Evolutionary conservation across 1,140 invertebrate species (phyloP).

Genomic region (Telenomus remus): DNA sequence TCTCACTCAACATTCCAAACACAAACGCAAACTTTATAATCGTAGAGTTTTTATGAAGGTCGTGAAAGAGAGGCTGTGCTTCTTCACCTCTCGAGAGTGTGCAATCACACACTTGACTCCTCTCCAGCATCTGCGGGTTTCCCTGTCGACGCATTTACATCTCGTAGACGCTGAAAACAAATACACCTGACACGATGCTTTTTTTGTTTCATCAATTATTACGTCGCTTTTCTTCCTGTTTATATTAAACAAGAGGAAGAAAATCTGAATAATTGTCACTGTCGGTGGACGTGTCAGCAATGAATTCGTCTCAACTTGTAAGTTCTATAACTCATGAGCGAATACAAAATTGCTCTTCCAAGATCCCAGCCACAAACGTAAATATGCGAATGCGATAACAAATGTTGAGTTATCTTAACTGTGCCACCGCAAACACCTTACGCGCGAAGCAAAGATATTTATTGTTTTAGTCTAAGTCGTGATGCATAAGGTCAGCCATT

Average conservation of each 20-base stretch:
- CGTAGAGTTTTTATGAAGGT: constrained; percentile 69
- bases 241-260: too few species aligned
- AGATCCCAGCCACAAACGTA: too few species aligned
- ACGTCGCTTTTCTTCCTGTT: too few species aligned
- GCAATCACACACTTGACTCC: constrained; percentile 38
- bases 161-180: too few species aligned
- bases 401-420: constrained; percentile 17
- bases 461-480: constrained; percentile 15
- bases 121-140: constrained; percentile 57
- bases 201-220: too few species aligned
- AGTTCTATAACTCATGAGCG: too few species aligned
- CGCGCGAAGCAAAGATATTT: constrained; percentile 17
- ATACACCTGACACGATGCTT: too few species aligned
- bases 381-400: too few species aligned
- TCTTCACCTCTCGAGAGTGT: constrained; percentile 49
- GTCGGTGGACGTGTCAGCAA: too few species aligned
- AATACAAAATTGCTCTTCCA: too few species aligned
- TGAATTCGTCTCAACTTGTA: too few species aligned
- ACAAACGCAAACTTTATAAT: constrained; percentile 62
- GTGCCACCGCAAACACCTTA: constrained; percentile 15
- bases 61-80: constrained; percentile 42
- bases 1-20: constrained; percentile 58
- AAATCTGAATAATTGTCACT: too few species aligned
- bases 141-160: constrained; percentile 28
- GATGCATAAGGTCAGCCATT: constrained; percentile 20